A percentile compares a stretch with the other conserved stretches of the same genome.
These are phyloP conservation scores for Chrosomus eos DNA, from an alignment of 2,797 vertebrate genomes.

Conservation along the genomic window DNA sequence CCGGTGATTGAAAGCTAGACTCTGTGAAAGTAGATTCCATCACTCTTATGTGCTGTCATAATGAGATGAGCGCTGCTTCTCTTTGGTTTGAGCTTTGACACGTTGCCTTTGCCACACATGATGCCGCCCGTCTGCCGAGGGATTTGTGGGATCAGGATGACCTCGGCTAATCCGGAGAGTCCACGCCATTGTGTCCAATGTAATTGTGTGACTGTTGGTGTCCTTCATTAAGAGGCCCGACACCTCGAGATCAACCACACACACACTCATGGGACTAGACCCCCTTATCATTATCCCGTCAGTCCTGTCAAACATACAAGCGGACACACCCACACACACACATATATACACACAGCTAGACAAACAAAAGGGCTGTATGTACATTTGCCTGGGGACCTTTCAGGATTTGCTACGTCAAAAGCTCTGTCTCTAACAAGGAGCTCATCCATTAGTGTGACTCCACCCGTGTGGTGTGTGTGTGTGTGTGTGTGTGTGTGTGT, in stretches of 20 bases:
- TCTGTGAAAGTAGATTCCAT: constrained; percentile 11
- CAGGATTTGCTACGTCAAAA: constrained; percentile 15
- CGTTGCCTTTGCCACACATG: constrained; percentile 5
- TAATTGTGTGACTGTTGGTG: constrained; percentile 11
- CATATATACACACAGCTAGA: constrained; percentile 13
- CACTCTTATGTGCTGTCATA: background rate
- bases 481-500: too few species aligned
- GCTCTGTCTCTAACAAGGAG: constrained; percentile 17
- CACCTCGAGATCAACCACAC: constrained; percentile 35
- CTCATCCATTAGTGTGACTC: constrained; percentile 13
- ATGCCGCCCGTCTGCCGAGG: background rate
- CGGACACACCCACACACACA: constrained; percentile 43
- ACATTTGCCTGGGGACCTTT: constrained; percentile 20
- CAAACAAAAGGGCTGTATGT: constrained; percentile 24
- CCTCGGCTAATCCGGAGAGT: constrained; percentile 29
- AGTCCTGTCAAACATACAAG: constrained; percentile 40
- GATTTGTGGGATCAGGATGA: constrained; percentile 27
- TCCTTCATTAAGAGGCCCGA: constrained; percentile 37
- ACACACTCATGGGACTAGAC: constrained; percentile 27
- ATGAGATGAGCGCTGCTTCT: background rate
- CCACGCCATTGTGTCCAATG: constrained; percentile 7
- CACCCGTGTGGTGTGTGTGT: too few species aligned
- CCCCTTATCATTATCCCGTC: constrained; percentile 38
- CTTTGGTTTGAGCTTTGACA: background rate
- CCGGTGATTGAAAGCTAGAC: background rate